Evolutionary conservation across 2,888 invertebrate genomes (phyloP).

Genomic region (Callimorpha dominula): DNA sequence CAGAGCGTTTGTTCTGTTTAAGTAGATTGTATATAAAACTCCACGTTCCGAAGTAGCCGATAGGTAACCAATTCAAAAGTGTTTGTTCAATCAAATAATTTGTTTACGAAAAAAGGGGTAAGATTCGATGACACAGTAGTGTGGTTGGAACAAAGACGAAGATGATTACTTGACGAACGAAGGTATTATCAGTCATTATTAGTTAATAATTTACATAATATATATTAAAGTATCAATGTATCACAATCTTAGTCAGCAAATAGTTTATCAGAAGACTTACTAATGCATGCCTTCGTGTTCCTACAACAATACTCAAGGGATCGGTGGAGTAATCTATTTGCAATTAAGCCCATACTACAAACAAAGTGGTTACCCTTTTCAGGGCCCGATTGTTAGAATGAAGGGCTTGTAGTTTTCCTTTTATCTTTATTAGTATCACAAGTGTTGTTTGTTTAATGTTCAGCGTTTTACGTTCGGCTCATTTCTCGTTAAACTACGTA

Average conservation of each 20-base stretch:
- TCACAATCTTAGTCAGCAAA: background rate
- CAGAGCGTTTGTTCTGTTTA: too few relatives aligned
- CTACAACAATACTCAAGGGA: constrained; percentile 8
- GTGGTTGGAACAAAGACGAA: too few relatives aligned
- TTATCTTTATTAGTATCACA: constrained; percentile 1
- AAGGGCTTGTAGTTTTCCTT: constrained; percentile 6
- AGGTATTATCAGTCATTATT: too few relatives aligned
- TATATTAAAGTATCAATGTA: background rate
- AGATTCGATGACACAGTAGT: too few relatives aligned
- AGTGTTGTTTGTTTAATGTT: background rate
- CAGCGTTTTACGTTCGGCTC: background rate
- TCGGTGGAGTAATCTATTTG: constrained; percentile 20
- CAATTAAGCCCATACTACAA: constrained; percentile 17
- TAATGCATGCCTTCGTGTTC: background rate
- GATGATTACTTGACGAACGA: too few relatives aligned
- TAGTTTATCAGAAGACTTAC: background rate
- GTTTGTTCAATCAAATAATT: too few relatives aligned
- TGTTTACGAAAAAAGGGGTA: too few relatives aligned
- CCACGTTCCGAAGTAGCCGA: too few relatives aligned
- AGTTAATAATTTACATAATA: too few relatives aligned
- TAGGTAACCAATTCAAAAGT: too few relatives aligned
- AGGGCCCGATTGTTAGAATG: background rate
- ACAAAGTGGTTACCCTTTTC: constrained; percentile 17
- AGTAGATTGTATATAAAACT: too few relatives aligned
- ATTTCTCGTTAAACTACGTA: background rate